These are phyloP conservation scores for Picathartes gymnocephalus DNA, from an alignment of 2,113 vertebrate genomes.

Conservation along the genomic window DNA sequence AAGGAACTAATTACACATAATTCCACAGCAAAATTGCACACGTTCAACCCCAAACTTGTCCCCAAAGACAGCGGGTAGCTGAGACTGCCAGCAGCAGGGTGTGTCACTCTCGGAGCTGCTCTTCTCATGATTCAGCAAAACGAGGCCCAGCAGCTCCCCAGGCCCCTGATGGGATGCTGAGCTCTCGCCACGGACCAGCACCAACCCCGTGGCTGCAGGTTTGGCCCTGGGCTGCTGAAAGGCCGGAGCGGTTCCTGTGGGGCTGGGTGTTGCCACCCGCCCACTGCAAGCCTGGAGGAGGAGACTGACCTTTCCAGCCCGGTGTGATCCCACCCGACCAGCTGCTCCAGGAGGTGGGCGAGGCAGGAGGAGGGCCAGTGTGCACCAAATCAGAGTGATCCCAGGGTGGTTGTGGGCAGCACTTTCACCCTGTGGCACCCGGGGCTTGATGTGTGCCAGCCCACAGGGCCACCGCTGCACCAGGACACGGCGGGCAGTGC, in stretches of 20 bases:
- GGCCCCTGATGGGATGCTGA: accelerated
- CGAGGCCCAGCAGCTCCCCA: neutral
- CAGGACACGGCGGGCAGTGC: accelerated
- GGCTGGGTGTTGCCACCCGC: neutral
- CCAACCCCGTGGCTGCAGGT: neutral
- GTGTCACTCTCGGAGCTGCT: neutral
- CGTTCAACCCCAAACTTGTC: neutral
- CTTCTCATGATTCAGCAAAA: accelerated
- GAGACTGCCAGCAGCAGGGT: neutral
- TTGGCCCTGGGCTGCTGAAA: neutral
- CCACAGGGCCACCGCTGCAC: accelerated
- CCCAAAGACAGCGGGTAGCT: neutral
- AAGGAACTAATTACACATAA: neutral
- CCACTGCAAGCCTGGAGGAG: neutral
- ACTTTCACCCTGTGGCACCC: accelerated
- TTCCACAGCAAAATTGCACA: neutral
- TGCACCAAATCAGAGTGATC: accelerated
- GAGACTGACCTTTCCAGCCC: neutral
- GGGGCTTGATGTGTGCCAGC: neutral
- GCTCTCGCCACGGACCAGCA: accelerated
- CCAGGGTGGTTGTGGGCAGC: accelerated
- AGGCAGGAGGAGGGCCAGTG: accelerated
- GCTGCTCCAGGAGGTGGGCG: neutral
- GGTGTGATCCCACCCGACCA: neutral
- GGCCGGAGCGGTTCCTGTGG: neutral